Base-by-base conservation (phyloP, 2,113 vertebrate species). In the Tachycineta bicolor region DNA sequence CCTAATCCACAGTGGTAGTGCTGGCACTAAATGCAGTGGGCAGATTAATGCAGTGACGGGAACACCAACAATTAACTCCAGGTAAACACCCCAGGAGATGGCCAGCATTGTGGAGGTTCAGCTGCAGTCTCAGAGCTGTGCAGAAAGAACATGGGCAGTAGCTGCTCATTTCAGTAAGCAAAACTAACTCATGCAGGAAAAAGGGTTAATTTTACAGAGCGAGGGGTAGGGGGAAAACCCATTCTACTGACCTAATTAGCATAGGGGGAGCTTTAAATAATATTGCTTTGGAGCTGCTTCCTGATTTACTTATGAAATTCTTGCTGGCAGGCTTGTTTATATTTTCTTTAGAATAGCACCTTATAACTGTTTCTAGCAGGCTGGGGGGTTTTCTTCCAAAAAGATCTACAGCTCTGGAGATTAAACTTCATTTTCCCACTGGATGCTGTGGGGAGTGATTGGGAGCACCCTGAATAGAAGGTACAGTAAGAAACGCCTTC, bases 391-490 rank as follows among this genome's bases (percentile, higher is more conserved):
- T 56, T 33, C 20, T 60, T 13, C 6, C 6, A 2, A 11, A 41
- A 33, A 64, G 47, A 26, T 22, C 9, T 18, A 31, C 23, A 76
- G 41, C 23, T 8, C 24, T 70, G 6, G 37, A 68, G 60, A 34
- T 52, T 15, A 22, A 43, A 16, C n/a, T 52, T 26, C 3, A 33
- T 59, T 81, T 89, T 63, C 29, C 39, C 31, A 5, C 21, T 46
- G 39, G 5, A 2, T 4, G 1, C 50, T 2, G 2, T 1, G 10
- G 43, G 24, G 16, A 65, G 68, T 9, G 1, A 16, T 21, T 21
- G 60, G 62, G 31, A 67, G 39, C 14, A 0, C 44, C 34, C 39
- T 8, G 0, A 9, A 21, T 7, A 49, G 41, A 3, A 16, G 37
- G 4, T 44, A 60, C 2, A 1, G 10, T 52, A 34, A 41, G 81